phyloP scores from a whole-genome alignment of 2,797 vertebrate species.

The Danio tinwini region DNA sequence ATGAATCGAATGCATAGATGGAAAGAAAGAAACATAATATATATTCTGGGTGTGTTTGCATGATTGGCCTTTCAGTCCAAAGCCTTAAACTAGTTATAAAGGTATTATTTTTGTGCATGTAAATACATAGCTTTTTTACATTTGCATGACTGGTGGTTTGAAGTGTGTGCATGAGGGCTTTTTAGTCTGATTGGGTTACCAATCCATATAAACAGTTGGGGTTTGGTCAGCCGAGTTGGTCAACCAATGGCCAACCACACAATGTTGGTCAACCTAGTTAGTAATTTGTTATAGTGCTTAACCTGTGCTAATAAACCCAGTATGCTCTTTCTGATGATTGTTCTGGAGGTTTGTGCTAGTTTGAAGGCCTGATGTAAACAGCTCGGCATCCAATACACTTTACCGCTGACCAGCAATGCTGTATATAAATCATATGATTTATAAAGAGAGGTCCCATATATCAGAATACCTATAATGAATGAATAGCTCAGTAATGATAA shows the following conservation, averaged over 20 bases:
- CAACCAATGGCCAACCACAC: no score
- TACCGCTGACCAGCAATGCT: not conserved
- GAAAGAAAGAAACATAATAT: no score
- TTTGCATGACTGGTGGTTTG: not conserved
- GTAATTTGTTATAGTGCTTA: not conserved
- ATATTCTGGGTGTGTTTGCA: not conserved
- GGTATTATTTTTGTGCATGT: not conserved
- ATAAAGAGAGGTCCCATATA: not conserved
- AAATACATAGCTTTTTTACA: not conserved
- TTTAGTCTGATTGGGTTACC: not conserved
- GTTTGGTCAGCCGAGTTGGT: no score
- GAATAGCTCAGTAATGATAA: conserved; percentile 1
- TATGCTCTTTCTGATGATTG: not conserved
- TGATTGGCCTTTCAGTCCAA: not conserved
- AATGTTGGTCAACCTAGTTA: not conserved
- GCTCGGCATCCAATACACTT: not conserved
- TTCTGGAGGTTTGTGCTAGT: not conserved
- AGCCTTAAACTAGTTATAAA: no score
- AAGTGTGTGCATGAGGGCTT: not conserved
- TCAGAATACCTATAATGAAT: conserved; percentile 11
- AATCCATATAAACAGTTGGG: no score
- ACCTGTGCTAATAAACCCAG: not conserved
- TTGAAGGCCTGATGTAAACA: not conserved
- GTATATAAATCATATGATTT: not conserved
- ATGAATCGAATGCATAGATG: not conserved